Conservation (phyloP, 2,888 invertebrate genomes). For the Phymatocera aterrima region DNA sequence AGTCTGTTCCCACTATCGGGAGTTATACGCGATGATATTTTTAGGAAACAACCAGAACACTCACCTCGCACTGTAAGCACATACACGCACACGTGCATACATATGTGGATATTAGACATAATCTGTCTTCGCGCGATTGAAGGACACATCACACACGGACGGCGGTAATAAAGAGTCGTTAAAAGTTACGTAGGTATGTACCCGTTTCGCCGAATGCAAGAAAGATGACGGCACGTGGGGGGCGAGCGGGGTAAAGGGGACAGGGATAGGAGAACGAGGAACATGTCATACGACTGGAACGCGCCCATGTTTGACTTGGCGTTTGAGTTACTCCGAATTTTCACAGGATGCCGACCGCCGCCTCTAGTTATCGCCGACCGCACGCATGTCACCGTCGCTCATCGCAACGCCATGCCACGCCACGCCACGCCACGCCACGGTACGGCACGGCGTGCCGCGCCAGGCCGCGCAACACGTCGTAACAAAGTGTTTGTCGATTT, state of each 20-base stretch:
- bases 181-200: not conserved
- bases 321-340: slow-evolving; percentile 73
- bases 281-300: slow-evolving; percentile 56
- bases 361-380: slow-evolving; percentile 42
- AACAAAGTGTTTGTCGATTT: slow-evolving; percentile 71
- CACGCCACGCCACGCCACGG: no score
- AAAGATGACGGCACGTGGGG: not conserved
- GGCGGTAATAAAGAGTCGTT: slow-evolving; percentile 37
- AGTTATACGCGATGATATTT: not conserved
- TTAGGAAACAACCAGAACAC: not conserved
- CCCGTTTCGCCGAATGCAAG: not conserved
- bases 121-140: slow-evolving; percentile 1
- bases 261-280: not conserved
- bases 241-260: not conserved
- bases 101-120: no score
- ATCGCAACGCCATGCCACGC: slow-evolving; percentile 53
- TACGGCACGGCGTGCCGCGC: no score
- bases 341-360: slow-evolving; percentile 64
- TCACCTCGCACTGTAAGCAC: not conserved
- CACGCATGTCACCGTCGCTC: slow-evolving; percentile 16
- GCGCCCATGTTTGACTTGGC: slow-evolving; percentile 73
- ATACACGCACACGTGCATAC: not conserved
- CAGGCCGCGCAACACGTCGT: slow-evolving; percentile 54
- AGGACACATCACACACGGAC: slow-evolving; percentile 33
- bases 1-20: not conserved